These are phyloP conservation scores for Heliconius congener DNA, from an alignment of 1,140 invertebrate genomes.

Conservation along the genomic window DNA sequence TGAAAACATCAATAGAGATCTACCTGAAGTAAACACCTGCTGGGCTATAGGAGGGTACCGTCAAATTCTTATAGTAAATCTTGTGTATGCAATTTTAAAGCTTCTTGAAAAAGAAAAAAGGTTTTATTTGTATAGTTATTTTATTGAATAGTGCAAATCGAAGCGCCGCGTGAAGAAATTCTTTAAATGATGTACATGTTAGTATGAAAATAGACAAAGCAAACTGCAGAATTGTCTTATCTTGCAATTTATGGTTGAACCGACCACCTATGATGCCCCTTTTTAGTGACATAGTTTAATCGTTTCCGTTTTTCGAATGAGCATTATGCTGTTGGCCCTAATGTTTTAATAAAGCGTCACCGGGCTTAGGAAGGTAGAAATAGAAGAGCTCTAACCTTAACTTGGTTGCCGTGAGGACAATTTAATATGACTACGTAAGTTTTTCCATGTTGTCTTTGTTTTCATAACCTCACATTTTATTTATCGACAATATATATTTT, in stretches of 20 bases:
- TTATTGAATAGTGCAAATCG: constrained; percentile 27
- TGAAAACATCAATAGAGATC: constrained; percentile 57
- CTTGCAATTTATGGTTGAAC: constrained; percentile 20
- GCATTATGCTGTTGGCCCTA: no score
- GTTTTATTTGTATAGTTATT: constrained; percentile 19
- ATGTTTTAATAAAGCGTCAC: no score
- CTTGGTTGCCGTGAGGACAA: background rate
- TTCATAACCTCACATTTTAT: background rate
- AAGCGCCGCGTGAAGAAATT: constrained; percentile 62
- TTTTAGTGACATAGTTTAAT: background rate
- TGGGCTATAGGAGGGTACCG: constrained; percentile 43
- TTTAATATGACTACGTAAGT: background rate
- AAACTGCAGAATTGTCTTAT: constrained; percentile 20
- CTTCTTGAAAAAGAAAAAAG: constrained; percentile 15
- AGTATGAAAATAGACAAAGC: constrained; percentile 30
- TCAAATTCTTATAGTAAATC: constrained; percentile 18
- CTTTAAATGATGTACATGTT: constrained; percentile 37
- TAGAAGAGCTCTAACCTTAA: no score
- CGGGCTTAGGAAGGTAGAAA: no score
- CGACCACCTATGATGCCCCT: constrained; percentile 29
- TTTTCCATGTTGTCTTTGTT: background rate
- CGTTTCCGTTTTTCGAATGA: no score
- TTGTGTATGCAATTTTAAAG: constrained; percentile 26
- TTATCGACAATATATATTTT: background rate
- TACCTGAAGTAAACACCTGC: constrained; percentile 72